Base-by-base conservation (phyloP, 2,888 invertebrate genomes). In the Pemphredon lugubris region DNA sequence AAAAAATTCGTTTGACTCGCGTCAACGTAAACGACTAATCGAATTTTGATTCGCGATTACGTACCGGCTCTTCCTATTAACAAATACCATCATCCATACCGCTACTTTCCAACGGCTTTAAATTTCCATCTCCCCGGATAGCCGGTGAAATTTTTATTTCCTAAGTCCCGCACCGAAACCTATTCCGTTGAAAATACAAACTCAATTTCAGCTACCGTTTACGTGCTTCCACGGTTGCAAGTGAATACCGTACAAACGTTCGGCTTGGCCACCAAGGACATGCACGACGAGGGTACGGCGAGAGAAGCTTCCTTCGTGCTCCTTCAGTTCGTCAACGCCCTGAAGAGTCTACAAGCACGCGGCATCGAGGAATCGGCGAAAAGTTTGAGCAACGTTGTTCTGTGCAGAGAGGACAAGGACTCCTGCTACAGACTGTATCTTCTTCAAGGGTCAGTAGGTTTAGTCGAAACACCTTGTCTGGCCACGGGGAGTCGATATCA, bases 261-360 rank as follows among this genome's bases (percentile, higher is more conserved):
- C 87, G 81, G 81, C 0, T 91, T 92, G 34, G 90, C 91, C 65
- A 90, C 73, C 42, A 93, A 93, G 87, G 90, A 92, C 16, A 30
- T 77, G n/a, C 84, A 83, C 39, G 91, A 91, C 77, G 92, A 92
- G 71, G 91, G 91, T 14, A 89, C 90, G 80, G 91, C 90, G 69
- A 91, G 92, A 47, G 96, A 96, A 78, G 93, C 94, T 40, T 94
- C 94, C 72, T 95, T 96, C 87, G 92, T 96, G 75, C 92, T 96
- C 91, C 91, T 96, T 57, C 96, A 96, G 84, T 90, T 96, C 67
- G 94, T 96, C 21, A 96, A 95, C 78, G 95, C 95, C 0, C 90
- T 96, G 77, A 96, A 96, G 87, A 94, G 94, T 84, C 91, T 96
- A 20, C 96, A 96, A 88, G 95, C 95, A 0, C 93, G 95, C 77